phyloP scores from a whole-genome alignment of 1,140 invertebrate species.

The Magallana gigas region DNA sequence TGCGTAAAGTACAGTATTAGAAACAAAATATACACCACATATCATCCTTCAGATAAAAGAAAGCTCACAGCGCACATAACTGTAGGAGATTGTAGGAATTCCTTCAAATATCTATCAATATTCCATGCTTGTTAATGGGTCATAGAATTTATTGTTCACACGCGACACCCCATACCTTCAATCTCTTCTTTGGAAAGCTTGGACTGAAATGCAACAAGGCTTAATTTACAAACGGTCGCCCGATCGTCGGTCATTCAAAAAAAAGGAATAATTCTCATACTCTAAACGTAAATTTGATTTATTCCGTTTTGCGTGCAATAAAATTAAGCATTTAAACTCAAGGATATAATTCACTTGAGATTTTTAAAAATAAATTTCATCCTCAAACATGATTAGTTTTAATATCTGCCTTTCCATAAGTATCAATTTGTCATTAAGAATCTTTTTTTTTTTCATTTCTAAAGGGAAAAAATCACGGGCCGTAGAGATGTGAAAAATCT shows the following conservation, averaged over 20 bases:
- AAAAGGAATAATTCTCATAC: not conserved
- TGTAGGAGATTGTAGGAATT: not conserved
- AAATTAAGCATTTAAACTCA: not conserved
- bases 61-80: not conserved
- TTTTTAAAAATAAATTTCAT: not conserved
- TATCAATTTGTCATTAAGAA: not conserved
- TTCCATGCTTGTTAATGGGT: conserved; percentile 40
- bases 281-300: not conserved
- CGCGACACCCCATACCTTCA: conserved; percentile 52
- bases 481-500: not conserved
- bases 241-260: no score
- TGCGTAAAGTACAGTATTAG: no score
- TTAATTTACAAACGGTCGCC: not conserved
- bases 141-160: conserved; percentile 35
- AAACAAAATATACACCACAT: no score
- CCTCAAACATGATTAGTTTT: no score
- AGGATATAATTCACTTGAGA: no score
- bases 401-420: not conserved
- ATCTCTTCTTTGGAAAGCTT: conserved; percentile 57
- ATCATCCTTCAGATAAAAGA: no score
- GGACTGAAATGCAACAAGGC: conserved; percentile 49
- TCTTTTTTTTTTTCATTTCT: not conserved
- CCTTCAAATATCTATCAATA: not conserved
- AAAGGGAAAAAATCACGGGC: not conserved
- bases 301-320: not conserved